Conservation (phyloP, 2,797 vertebrate species). For the Sparus aurata region DNA sequence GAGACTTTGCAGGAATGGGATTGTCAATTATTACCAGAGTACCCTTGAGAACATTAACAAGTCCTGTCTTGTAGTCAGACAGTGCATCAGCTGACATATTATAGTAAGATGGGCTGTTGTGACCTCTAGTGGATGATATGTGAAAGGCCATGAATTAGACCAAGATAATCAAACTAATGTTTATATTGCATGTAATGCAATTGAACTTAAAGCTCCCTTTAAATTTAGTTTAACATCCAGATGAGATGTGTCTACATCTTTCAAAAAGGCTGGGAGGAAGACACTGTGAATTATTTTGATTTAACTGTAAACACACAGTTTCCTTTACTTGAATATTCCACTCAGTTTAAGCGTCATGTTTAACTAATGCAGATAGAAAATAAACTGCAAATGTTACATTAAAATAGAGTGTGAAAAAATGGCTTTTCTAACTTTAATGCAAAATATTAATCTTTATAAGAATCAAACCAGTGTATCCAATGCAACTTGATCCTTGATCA, state of each 20-base stretch:
- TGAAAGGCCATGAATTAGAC: not conserved
- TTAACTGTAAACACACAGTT: too few relatives aligned
- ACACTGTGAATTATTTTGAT: too few relatives aligned
- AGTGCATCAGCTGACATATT: not conserved
- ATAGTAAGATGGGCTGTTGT: conserved; percentile 18
- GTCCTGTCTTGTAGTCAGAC: not conserved
- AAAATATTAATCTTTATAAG: too few relatives aligned
- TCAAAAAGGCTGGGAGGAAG: too few relatives aligned
- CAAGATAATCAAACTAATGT: not conserved
- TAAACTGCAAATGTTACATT: not conserved
- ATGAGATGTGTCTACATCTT: not conserved
- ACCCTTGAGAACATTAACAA: not conserved
- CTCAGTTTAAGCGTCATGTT: not conserved
- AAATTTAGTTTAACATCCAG: not conserved
- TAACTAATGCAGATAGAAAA: not conserved
- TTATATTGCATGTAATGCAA: not conserved
- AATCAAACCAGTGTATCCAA: too few relatives aligned
- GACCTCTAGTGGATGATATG: conserved; percentile 76
- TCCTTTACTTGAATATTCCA: not conserved
- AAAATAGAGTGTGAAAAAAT: not conserved
- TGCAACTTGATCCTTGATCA: too few relatives aligned
- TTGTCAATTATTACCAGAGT: conserved; percentile 63
- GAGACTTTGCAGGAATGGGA: conserved; percentile 22
- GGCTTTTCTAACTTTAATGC: too few relatives aligned
- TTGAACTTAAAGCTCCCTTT: not conserved